A percentile compares a stretch with the other conserved stretches of the same genome.
phyloP scores from a whole-genome alignment of 2,888 invertebrate species.

The Orthonevra nobilis region DNA sequence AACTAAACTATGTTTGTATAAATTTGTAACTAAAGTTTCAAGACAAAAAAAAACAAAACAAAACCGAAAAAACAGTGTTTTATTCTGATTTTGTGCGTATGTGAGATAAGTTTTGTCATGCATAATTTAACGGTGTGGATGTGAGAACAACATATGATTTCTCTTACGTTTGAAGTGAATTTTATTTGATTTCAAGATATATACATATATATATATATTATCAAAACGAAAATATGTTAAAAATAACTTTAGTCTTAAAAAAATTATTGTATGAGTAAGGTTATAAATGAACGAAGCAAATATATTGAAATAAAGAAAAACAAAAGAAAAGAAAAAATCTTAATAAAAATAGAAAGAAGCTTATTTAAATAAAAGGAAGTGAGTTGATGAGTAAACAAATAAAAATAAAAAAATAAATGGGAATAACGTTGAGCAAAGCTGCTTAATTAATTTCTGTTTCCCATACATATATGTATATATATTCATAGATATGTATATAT shows the following conservation, averaged over 20 bases:
- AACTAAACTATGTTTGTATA: constrained; percentile 16
- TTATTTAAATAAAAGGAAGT: constrained; percentile 17
- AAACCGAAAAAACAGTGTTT: not conserved
- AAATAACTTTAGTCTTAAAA: constrained; percentile 19
- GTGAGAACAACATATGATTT: too few relatives aligned
- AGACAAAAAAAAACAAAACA: not conserved
- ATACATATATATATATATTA: constrained; percentile 34
- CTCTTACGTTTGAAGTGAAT: too few relatives aligned
- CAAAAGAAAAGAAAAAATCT: constrained; percentile 35
- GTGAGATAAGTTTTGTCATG: not conserved
- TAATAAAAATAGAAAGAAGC: constrained; percentile 36
- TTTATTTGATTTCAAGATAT: too few relatives aligned
- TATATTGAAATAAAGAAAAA: constrained; percentile 51
- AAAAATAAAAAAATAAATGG: constrained; percentile 44
- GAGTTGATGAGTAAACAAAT: constrained; percentile 34
- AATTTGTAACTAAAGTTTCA: constrained; percentile 2
- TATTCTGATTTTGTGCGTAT: not conserved
- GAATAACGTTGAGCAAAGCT: constrained; percentile 43
- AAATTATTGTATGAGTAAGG: constrained; percentile 15
- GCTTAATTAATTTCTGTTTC: constrained; percentile 33
- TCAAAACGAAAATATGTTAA: not conserved
- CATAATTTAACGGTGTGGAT: constrained; percentile 10
- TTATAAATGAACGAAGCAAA: constrained; percentile 48
- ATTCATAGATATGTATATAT: constrained; percentile 56
- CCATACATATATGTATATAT: constrained; percentile 46